phyloP scores from a whole-genome alignment of 2,113 vertebrate genomes.

The Monarcha castaneiventris region DNA sequence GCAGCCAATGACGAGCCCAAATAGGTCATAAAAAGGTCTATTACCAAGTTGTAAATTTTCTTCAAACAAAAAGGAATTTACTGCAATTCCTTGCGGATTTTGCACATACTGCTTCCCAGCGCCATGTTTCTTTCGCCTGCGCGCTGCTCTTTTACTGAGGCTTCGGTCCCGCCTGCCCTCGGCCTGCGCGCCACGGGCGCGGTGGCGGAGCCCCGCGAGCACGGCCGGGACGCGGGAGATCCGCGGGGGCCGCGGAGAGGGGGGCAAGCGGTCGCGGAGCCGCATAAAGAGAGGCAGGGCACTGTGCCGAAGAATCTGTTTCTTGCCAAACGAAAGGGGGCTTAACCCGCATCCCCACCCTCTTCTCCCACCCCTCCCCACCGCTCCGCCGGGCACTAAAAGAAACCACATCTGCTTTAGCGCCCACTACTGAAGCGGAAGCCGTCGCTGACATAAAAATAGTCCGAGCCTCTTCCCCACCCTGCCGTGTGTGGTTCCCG shows the following conservation, averaged over 20 bases:
- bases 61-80: constrained; percentile 99
- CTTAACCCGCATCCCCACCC: background rate
- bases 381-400: background rate
- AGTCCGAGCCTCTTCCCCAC: background rate
- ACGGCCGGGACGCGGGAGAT: background rate
- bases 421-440: constrained; percentile 42
- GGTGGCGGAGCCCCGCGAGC: background rate
- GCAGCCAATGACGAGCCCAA: constrained; percentile 97
- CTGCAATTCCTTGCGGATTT: constrained; percentile 91
- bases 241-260: background rate
- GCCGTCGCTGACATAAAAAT: background rate
- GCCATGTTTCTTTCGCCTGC: constrained; percentile 75
- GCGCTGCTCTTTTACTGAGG: background rate
- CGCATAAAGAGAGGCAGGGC: background rate
- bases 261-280: background rate
- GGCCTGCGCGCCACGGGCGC: background rate
- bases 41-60: constrained; percentile 99
- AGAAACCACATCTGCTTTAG: background rate
- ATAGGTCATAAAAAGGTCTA: constrained; percentile 98
- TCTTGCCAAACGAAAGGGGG: background rate
- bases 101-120: constrained; percentile 85
- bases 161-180: background rate
- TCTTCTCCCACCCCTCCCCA: too few relatives aligned
- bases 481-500: background rate
- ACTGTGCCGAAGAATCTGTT: background rate